Base-by-base conservation (phyloP, 2,797 vertebrate genomes). In the Sylvilagus floridanus region DNA sequence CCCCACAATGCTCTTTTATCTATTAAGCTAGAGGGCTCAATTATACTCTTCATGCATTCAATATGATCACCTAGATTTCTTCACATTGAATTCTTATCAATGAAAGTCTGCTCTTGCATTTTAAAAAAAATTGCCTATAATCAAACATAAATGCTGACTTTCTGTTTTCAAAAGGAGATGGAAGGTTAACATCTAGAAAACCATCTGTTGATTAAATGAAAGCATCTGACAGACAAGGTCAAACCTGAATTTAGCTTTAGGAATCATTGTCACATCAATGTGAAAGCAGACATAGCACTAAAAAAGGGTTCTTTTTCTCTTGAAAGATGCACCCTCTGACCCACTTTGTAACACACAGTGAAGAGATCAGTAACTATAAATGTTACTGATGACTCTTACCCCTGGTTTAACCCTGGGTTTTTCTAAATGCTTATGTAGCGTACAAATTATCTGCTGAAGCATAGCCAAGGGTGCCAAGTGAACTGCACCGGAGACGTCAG, bases 371-470 rank as follows among this genome's bases (percentile, higher is more conserved):
- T 54, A 87, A 52, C 95, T 94, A 88, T 91, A 96, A 87, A 96
- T 96, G 96, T 62, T 75, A 84, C 83, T 28, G 78, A 95, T 96
- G 94, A 96, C 94, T 96, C 96, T 97, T 77, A 96, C 84, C 96
- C 83, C 50, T 42, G 93, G 95, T 97, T 98, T 97, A 97, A 97
- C 94, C 94, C 91, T 30, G 96, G 82, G 84, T 94, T 98, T 97
- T 96, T 97, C 97, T 97, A 97, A 97, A 96, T 86, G 91, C 93
- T 98, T 98, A 92, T 54, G 88, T 95, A 92, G 88, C 68, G 9
- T 95, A 90, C 92, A 96, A 97, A 98, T 97, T 97, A 98, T 97
- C 95, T 96, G 90, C 97, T 98, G 97, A 98, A 97, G 92, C 75
- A 28, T 79, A 97, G 97, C 96, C 97, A 98, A 92, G 19, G 95